phyloP scores from a whole-genome alignment of 2,113 vertebrate species.

The Crotalus horridus region DNA sequence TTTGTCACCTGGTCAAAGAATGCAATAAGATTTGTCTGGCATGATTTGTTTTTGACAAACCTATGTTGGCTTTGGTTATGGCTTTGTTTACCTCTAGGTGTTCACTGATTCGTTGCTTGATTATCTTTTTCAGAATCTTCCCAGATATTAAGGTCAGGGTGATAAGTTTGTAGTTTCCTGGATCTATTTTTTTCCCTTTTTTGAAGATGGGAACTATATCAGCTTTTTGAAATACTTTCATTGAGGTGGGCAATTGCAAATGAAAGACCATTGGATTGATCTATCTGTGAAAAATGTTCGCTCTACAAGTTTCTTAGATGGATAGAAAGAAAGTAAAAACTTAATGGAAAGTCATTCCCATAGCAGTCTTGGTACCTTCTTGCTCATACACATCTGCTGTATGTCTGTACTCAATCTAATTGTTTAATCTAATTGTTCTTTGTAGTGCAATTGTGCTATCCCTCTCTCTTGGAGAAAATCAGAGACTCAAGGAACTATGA shows the following conservation, averaged over 20 bases:
- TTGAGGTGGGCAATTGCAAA: background rate
- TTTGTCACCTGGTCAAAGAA: too few relatives aligned
- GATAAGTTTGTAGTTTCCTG: too few relatives aligned
- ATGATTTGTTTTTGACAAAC: too few relatives aligned
- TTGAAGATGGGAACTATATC: too few relatives aligned
- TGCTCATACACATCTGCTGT: background rate
- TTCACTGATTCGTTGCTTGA: too few relatives aligned
- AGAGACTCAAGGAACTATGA: background rate
- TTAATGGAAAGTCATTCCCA: background rate
- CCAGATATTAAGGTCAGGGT: too few relatives aligned
- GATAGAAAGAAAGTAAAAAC: background rate
- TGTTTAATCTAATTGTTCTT: background rate
- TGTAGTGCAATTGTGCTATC: background rate
- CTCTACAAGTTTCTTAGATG: background rate
- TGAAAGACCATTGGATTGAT: background rate
- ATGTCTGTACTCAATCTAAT: background rate
- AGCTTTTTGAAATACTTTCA: background rate
- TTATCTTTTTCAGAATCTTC: too few relatives aligned
- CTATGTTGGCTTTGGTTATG: too few relatives aligned
- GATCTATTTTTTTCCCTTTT: too few relatives aligned
- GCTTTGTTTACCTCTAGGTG: too few relatives aligned
- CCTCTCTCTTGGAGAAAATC: background rate
- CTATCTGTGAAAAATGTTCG: background rate
- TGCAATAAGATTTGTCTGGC: too few relatives aligned
- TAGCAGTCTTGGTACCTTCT: background rate